phyloP scores from a whole-genome alignment of 2,113 vertebrate genomes.

The Phaethon lepturus region DNA sequence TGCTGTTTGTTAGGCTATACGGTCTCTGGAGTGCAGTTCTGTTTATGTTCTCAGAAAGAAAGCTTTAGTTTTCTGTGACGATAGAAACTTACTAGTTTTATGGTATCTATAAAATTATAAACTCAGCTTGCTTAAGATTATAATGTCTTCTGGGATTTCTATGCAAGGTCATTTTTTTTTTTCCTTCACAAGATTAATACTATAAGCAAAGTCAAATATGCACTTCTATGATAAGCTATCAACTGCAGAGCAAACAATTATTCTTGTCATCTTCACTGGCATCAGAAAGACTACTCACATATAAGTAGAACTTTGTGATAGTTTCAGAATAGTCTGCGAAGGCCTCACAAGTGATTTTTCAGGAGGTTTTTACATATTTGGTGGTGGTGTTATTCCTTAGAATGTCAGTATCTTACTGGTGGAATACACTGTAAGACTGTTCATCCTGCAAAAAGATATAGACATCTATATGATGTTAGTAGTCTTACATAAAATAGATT shows the following conservation, averaged over 20 bases:
- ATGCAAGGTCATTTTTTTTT: not conserved
- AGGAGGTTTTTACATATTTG: not conserved
- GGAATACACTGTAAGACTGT: not conserved
- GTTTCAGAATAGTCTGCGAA: not conserved
- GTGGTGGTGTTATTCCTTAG: not conserved
- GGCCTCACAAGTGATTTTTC: not conserved
- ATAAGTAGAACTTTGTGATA: not conserved
- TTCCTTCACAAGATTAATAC: not conserved
- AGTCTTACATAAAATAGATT: not conserved
- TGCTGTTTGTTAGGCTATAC: not conserved
- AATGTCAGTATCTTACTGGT: not conserved
- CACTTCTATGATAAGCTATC: not conserved
- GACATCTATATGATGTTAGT: not conserved
- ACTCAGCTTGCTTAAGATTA: not conserved
- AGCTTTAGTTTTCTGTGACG: not conserved
- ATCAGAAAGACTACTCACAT: not conserved
- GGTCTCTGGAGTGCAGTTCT: not conserved
- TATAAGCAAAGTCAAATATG: not conserved
- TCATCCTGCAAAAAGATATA: not conserved
- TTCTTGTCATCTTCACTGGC: not conserved
- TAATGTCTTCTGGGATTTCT: not conserved
- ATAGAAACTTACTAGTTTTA: not conserved
- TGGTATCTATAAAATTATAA: not conserved
- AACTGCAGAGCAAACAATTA: not conserved
- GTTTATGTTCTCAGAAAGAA: not conserved